Percentiles rank a stretch among this genome's conserved stretches.
These are phyloP conservation scores for Melanotus villosus DNA, from an alignment of 2,888 invertebrate genomes.

Conservation along the genomic window DNA sequence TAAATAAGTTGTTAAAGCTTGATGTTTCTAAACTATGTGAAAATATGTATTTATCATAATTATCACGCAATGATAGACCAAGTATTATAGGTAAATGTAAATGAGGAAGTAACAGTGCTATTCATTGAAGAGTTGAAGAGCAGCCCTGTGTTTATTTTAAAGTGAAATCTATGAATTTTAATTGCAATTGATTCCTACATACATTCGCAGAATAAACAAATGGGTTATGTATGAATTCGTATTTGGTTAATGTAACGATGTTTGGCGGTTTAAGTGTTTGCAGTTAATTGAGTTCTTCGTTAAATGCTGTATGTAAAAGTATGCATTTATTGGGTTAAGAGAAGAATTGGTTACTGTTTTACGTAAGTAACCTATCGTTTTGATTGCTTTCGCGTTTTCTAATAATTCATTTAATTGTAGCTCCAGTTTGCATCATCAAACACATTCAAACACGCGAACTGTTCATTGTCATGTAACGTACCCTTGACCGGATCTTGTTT, in stretches of 20 bases:
- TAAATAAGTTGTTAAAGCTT: too few relatives aligned
- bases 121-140: too few relatives aligned
- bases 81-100: too few relatives aligned
- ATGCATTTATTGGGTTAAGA: too few relatives aligned
- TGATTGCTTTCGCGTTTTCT: too few relatives aligned
- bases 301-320: too few relatives aligned
- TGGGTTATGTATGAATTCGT: background rate
- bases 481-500: background rate
- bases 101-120: too few relatives aligned
- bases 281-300: background rate
- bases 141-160: constrained; percentile 1
- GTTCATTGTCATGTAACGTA: background rate
- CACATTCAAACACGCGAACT: background rate
- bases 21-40: too few relatives aligned
- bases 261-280: background rate
- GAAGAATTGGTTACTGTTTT: too few relatives aligned
- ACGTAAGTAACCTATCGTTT: too few relatives aligned
- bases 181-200: background rate
- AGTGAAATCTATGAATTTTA: background rate
- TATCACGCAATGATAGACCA: too few relatives aligned
- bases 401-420: background rate
- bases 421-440: background rate
- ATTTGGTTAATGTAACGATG: background rate
- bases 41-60: too few relatives aligned
- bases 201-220: background rate